Evolutionary conservation across 2,113 vertebrate species (phyloP).

Genomic region (Malurus cyaneus): DNA sequence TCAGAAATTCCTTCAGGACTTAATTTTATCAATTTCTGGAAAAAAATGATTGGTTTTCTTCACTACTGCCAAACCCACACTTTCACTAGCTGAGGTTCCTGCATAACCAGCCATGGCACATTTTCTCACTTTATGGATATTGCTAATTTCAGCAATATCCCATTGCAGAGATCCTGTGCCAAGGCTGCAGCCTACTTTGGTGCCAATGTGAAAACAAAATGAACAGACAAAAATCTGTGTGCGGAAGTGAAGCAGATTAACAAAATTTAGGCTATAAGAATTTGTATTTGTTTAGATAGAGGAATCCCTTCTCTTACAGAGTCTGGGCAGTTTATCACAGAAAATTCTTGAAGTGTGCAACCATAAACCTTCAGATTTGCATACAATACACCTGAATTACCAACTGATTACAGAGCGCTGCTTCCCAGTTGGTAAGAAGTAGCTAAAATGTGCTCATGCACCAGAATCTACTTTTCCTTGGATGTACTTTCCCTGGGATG

Average conservation of each 20-base stretch:
- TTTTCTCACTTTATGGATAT: neutral
- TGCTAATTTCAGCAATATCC: neutral
- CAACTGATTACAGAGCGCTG: too few relatives aligned
- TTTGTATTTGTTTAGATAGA: neutral
- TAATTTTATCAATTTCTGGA: neutral
- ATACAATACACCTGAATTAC: neutral
- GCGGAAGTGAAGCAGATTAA: neutral
- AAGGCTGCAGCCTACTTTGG: neutral
- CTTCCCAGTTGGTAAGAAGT: neutral
- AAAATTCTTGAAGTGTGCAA: neutral
- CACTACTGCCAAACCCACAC: neutral
- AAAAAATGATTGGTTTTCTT: neutral
- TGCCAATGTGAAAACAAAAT: neutral
- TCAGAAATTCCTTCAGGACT: neutral
- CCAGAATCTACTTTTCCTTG: neutral
- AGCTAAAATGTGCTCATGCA: rapidly evolving
- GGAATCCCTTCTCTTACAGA: neutral
- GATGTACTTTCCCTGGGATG: neutral
- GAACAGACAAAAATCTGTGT: neutral
- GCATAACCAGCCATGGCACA: neutral
- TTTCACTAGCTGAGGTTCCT: neutral
- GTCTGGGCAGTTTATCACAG: neutral
- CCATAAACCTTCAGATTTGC: neutral
- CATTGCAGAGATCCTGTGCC: neutral
- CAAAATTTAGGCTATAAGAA: neutral